phyloP scores from a whole-genome alignment of 2,113 vertebrate species.

The Paracanthobrama guichenoti region DNA sequence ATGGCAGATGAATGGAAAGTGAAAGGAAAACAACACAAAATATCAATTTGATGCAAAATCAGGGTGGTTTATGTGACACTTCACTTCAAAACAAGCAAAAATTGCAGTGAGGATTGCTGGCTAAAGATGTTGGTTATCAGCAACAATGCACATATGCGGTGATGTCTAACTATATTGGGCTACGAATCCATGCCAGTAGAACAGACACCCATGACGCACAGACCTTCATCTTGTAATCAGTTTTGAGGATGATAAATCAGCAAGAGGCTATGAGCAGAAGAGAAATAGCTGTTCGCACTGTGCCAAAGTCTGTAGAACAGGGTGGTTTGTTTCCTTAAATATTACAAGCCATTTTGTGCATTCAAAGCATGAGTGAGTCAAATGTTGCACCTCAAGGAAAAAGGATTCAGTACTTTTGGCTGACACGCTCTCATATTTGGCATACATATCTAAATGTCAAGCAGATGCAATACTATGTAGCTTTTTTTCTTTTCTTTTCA shows the following conservation, averaged over 20 bases:
- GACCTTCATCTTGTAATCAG: not conserved
- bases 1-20: not conserved
- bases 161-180: conserved; percentile 24
- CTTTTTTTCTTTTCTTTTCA: not conserved
- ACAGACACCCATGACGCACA: conserved; percentile 13
- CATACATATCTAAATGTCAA: not conserved
- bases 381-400: not conserved
- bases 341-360: not conserved
- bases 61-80: conserved; percentile 9
- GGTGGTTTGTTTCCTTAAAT: conserved; percentile 4
- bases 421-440: not conserved
- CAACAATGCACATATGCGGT: not conserved
- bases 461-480: not conserved
- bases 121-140: not conserved
- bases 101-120: not conserved
- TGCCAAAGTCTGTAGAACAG: conserved; percentile 11
- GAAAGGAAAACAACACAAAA: not conserved
- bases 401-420: not conserved
- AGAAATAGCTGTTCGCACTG: not conserved
- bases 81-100: conserved; percentile 4
- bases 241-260: conserved; percentile 7
- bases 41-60: not conserved
- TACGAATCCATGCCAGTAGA: conserved; percentile 9
- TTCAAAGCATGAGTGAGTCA: conserved; percentile 5
- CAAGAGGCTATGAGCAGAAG: conserved; percentile 2